A percentile compares a stretch with the other conserved stretches of the same genome.
Evolutionary conservation across 2,113 vertebrate genomes (phyloP).

Genomic region (Phycodurus eques): DNA sequence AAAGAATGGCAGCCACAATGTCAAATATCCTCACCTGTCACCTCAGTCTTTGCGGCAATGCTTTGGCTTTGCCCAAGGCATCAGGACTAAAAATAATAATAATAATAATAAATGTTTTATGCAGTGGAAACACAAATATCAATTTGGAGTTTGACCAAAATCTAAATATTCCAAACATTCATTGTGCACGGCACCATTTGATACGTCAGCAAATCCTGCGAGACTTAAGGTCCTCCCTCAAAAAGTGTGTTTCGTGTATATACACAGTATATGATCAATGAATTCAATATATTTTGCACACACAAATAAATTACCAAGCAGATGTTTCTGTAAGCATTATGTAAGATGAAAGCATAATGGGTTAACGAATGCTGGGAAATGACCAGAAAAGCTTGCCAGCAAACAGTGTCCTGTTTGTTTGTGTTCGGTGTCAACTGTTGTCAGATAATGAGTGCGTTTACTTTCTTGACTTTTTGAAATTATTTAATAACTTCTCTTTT

Average conservation of each 20-base stretch:
- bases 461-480: background rate
- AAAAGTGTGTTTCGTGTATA: background rate
- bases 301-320: background rate
- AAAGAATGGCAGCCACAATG: conserved; percentile 42
- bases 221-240: background rate
- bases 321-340: background rate
- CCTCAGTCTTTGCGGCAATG: conserved; percentile 25
- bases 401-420: background rate
- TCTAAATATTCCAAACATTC: background rate
- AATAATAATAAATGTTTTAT: background rate
- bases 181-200: background rate
- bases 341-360: background rate
- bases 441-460: background rate
- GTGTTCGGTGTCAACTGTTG: background rate
- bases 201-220: background rate
- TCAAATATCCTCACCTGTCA: conserved; percentile 62
- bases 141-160: background rate
- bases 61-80: conserved; percentile 14
- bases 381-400: background rate
- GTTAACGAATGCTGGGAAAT: background rate
- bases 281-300: background rate
- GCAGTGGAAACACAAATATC: background rate
- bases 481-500: no score
- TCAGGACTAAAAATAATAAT: background rate
- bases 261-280: background rate